phyloP scores from a whole-genome alignment of 2,113 vertebrate genomes.

The Brachypteracias leptosomus region DNA sequence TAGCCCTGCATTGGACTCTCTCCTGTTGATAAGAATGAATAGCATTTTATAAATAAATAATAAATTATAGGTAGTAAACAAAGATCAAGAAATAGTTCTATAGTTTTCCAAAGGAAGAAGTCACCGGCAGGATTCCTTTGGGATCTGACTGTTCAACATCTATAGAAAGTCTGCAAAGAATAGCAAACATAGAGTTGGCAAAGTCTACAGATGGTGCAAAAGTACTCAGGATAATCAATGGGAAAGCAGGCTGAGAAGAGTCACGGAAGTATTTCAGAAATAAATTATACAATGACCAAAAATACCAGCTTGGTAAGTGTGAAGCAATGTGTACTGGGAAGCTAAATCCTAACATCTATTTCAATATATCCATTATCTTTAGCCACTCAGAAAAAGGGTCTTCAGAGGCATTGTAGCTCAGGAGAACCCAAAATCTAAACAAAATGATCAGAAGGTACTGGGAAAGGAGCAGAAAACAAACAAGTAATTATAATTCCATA shows the following conservation, averaged over 20 bases:
- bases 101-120: background rate
- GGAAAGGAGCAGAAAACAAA: background rate
- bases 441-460: background rate
- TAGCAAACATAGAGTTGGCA: background rate
- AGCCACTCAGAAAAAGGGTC: background rate
- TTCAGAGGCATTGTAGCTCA: background rate
- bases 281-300: background rate
- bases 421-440: background rate
- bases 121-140: fast-evolving
- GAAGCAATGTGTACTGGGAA: fast-evolving
- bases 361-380: background rate
- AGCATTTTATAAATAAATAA: background rate
- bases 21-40: background rate
- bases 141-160: background rate
- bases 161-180: background rate
- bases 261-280: background rate
- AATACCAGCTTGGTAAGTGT: background rate
- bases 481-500: background rate
- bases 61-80: background rate
- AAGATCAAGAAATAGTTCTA: background rate
- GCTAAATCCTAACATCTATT: background rate
- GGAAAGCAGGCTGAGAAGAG: background rate
- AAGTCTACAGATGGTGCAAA: background rate
- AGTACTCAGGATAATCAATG: background rate
- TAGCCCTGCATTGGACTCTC: background rate